Base-by-base conservation (phyloP, 2,797 vertebrate genomes). In the Cetoscarus ocellatus region DNA sequence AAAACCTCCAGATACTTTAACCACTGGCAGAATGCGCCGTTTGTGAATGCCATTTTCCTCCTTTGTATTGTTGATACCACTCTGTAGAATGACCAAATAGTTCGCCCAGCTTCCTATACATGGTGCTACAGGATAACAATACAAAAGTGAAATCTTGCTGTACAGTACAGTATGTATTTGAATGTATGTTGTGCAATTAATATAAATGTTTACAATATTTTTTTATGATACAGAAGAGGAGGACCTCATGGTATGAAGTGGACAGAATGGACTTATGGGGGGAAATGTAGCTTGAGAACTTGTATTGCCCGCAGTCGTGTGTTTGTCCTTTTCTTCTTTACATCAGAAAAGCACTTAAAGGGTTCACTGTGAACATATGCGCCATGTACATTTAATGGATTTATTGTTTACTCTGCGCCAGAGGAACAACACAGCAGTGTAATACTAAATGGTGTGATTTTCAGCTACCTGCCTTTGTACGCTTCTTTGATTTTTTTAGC, bases 151-250 rank as follows among this genome's bases (percentile, higher is more conserved):
- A 87, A 78, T 56, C 69, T 91, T 83, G 88, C 90, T 93, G 91
- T 93, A 94, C 92, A 92, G 91, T 90, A 91, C 92, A 92, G 89
- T 94, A 90, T 92, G 91, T 93, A 92, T 93, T 91, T 92, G 91
- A 94, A 94, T 94, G 92, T 93, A 94, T 92, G 93, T 94, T 89
- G 93, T 95, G 92, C 92, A 94, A 94, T 94, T 92, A 91, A 94
- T 94, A 93, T 94, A 91, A 92, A 94, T 93, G 91, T 92, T 93
- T 92, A 92, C 89, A 90, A 91, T 93, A 94, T 94, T 93, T 94
- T 27, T 94, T 92, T 93, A 93, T 94, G 92, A 93, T 86, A 88
- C 85, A 85, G 83, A 88, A 83, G 86, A 84, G 87, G 86, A 89
- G 86, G 82, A 86, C 80, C 79, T 91, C 84, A 70, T 78, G 90